A percentile compares a stretch with the other conserved stretches of the same genome.
phyloP scores from a whole-genome alignment of 2,797 vertebrate genomes.

The Chrosomus eos region DNA sequence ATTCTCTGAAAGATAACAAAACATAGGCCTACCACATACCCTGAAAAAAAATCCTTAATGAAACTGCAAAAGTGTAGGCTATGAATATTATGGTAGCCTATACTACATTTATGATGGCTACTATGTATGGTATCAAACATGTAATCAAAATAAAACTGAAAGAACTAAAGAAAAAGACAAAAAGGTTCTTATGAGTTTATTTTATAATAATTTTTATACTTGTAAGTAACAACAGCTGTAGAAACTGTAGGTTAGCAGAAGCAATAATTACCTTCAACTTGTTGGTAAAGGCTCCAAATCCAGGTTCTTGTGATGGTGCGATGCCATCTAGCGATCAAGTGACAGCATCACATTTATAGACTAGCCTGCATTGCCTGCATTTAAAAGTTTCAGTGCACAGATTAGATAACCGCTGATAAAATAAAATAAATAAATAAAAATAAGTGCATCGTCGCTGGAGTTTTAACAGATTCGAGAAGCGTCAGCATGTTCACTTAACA shows the following conservation, averaged over 20 bases:
- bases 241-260: not conserved
- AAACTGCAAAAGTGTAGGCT: not conserved
- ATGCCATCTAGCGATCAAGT: conserved; percentile 48
- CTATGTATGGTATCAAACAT: not conserved
- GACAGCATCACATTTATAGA: not conserved
- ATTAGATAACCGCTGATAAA: too few species aligned
- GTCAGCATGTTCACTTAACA: not conserved
- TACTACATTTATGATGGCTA: not conserved
- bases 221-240: not conserved
- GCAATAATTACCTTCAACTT: not conserved
- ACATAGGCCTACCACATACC: not conserved
- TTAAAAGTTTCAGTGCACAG: not conserved
- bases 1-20: not conserved
- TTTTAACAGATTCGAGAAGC: not conserved
- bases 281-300: not conserved
- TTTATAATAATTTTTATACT: not conserved
- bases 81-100: not conserved
- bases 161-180: not conserved
- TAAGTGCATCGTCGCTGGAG: not conserved
- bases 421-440: too few species aligned
- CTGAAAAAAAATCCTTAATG: not conserved
- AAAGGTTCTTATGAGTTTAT: not conserved
- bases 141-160: not conserved
- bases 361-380: not conserved
- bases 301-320: conserved; percentile 13